Evolutionary conservation across 1,140 invertebrate genomes (phyloP).

Genomic region (Aethina tumida): DNA sequence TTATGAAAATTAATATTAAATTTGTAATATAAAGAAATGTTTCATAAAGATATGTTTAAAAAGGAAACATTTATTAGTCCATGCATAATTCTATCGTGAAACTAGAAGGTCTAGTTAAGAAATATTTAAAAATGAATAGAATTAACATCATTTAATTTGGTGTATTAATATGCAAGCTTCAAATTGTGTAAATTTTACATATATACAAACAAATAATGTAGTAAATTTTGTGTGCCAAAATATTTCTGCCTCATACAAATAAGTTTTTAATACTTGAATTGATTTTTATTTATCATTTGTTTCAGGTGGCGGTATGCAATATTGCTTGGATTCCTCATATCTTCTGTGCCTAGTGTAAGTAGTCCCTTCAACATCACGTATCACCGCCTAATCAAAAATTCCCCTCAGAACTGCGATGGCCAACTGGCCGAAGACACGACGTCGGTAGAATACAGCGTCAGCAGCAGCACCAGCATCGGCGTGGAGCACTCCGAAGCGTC

Average conservation of each 20-base stretch:
- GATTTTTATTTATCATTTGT: constrained; percentile 7
- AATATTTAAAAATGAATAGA: too few species aligned
- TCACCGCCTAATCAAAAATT: background rate
- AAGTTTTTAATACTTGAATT: background rate
- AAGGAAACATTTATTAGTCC: too few species aligned
- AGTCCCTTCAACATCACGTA: background rate
- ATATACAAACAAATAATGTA: too few species aligned
- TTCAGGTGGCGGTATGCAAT: constrained; percentile 19
- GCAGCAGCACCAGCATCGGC: constrained; percentile 27
- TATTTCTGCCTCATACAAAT: too few species aligned
- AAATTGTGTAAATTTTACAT: too few species aligned
- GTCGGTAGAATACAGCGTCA: constrained; percentile 28
- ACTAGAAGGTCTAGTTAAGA: too few species aligned
- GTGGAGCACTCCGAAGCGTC: background rate
- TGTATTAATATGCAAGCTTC: too few species aligned
- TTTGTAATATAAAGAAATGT: background rate
- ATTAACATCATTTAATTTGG: too few species aligned
- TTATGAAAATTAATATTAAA: too few species aligned
- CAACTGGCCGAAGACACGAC: constrained; percentile 16
- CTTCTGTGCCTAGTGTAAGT: constrained; percentile 7
- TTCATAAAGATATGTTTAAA: background rate
- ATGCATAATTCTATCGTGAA: background rate
- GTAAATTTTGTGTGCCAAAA: too few species aligned
- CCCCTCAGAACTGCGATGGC: background rate
- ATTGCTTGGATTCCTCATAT: constrained; percentile 9